These are phyloP conservation scores for Nasonia vitripennis DNA, from an alignment of 1,140 invertebrate genomes.

Conservation along the genomic window DNA sequence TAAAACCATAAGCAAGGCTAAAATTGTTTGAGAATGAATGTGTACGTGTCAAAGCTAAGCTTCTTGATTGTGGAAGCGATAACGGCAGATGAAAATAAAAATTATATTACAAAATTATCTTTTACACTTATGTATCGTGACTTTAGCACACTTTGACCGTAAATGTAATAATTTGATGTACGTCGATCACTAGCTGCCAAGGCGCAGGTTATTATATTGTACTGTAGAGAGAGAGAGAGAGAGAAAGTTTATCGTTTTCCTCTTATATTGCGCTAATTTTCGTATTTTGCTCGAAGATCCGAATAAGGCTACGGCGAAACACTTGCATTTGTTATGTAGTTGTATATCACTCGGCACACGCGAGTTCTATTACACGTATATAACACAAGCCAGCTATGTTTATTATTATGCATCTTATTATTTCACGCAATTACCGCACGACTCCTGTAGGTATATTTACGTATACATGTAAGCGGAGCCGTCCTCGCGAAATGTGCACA, in stretches of 20 bases:
- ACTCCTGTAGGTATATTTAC: neutral
- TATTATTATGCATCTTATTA: neutral
- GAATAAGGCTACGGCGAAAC: neutral
- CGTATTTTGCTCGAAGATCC: neutral
- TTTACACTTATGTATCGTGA: neutral
- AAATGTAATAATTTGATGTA: neutral
- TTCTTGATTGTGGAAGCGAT: neutral
- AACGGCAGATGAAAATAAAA: neutral
- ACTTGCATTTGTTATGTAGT: neutral
- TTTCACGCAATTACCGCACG: neutral
- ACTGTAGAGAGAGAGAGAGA: neutral
- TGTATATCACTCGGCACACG: neutral
- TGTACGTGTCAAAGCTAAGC: constrained; percentile 41
- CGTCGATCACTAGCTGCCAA: too few relatives aligned
- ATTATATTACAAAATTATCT: neutral
- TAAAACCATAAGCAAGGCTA: neutral
- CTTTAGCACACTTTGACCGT: constrained; percentile 10
- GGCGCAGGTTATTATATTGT: neutral
- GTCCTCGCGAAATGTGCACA: neutral
- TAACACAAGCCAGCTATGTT: neutral
- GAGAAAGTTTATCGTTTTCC: neutral
- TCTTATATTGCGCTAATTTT: neutral
- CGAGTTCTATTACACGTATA: neutral
- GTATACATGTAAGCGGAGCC: neutral
- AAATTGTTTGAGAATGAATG: constrained; percentile 34